Evolutionary conservation across 2,888 invertebrate species (phyloP).

Genomic region (Phengaris arion): DNA sequence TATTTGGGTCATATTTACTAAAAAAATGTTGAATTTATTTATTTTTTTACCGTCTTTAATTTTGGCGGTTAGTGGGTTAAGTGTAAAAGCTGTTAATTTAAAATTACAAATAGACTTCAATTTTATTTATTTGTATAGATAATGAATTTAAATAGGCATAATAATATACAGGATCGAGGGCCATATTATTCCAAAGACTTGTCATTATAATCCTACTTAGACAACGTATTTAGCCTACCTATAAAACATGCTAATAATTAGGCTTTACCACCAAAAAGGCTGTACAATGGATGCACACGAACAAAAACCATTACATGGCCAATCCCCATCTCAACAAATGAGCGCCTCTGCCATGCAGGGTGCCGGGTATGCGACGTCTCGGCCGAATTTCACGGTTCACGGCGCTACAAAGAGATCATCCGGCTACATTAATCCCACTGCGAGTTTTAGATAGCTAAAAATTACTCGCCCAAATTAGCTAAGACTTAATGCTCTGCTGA

Average conservation of each 20-base stretch:
- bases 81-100: too few relatives aligned
- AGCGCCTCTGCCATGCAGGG: not conserved
- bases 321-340: constrained; percentile 17
- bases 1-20: too few relatives aligned
- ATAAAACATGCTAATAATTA: not conserved
- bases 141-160: not conserved
- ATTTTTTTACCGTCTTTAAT: too few relatives aligned
- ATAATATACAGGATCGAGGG: too few relatives aligned
- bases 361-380: constrained; percentile 34
- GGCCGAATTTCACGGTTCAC: constrained; percentile 47
- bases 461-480: constrained; percentile 40
- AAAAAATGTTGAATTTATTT: too few relatives aligned
- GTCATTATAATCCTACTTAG: not conserved
- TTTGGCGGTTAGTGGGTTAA: too few relatives aligned
- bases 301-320: constrained; percentile 14
- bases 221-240: not conserved
- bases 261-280: not conserved
- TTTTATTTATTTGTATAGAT: too few relatives aligned
- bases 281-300: constrained; percentile 6
- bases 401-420: constrained; percentile 52
- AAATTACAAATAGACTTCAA: too few relatives aligned
- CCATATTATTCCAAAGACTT: not conserved
- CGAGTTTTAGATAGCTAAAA: constrained; percentile 45
- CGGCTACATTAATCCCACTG: constrained; percentile 44
- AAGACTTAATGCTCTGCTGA: constrained; percentile 35